These are phyloP conservation scores for Empidonax traillii DNA, from an alignment of 2,113 vertebrate genomes.

Conservation along the genomic window DNA sequence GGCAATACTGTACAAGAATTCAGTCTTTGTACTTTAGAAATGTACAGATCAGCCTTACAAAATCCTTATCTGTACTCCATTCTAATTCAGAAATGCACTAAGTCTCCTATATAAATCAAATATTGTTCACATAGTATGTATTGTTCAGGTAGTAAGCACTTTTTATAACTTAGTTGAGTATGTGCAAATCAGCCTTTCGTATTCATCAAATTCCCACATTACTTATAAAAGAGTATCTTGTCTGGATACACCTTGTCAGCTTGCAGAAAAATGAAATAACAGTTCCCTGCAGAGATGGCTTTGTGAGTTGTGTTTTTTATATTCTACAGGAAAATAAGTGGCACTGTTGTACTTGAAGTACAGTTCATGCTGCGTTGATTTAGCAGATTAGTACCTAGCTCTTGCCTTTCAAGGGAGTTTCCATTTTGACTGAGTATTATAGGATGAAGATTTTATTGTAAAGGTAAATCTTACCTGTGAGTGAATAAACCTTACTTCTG, in stretches of 20 bases:
- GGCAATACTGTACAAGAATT: not conserved
- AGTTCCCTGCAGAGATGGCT: not conserved
- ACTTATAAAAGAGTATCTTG: not conserved
- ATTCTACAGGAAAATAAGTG: constrained; percentile 21
- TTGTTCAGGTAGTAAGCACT: not conserved
- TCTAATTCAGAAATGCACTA: not conserved
- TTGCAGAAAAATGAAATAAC: not conserved
- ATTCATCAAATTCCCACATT: not conserved
- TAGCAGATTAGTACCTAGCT: not conserved
- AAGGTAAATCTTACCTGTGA: not conserved
- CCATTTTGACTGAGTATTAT: not conserved
- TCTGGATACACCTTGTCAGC: not conserved
- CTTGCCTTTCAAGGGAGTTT: not conserved
- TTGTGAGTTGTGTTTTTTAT: not conserved
- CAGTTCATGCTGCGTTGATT: not conserved
- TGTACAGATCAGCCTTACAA: not conserved
- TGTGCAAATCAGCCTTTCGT: not conserved
- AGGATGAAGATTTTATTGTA: not conserved
- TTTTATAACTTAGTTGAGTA: not conserved
- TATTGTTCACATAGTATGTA: not conserved
- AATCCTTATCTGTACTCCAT: not conserved
- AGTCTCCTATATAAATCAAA: not conserved
- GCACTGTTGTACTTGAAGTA: not conserved
- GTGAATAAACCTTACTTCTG: not conserved
- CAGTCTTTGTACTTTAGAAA: not conserved